A percentile compares a stretch with the other conserved stretches of the same genome.
These are phyloP conservation scores for Pocillopora meandrina DNA, from an alignment of 92 coral and sea anemone genomes.

Conservation along the genomic window DNA sequence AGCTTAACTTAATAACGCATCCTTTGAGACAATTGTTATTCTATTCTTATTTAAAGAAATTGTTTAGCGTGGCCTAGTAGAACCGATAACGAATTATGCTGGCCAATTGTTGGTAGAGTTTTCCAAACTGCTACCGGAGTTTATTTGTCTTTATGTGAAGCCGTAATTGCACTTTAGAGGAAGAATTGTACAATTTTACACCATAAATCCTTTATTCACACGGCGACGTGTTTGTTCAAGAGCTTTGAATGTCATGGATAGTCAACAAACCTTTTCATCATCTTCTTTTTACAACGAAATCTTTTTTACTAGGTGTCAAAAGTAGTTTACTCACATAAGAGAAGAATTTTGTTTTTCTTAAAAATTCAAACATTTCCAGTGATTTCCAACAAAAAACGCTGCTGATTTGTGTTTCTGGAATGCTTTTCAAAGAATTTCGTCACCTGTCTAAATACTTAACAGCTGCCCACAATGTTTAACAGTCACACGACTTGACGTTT, in stretches of 20 bases:
- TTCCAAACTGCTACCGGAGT: not conserved
- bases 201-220: not conserved
- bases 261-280: slow-evolving; percentile 6
- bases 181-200: not conserved
- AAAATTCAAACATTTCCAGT: not conserved
- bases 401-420: not conserved
- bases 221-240: not conserved
- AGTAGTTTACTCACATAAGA: not conserved
- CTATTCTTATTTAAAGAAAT: slow-evolving; percentile 3
- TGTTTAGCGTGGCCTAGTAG: not conserved
- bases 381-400: not conserved
- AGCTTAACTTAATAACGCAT: slow-evolving; percentile 1
- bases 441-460: slow-evolving; percentile 18
- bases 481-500: not conserved
- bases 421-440: not conserved
- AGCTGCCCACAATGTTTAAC: not conserved
- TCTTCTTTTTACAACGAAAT: not conserved
- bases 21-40: not conserved
- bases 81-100: not conserved
- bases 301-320: not conserved
- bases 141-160: slow-evolving; percentile 5
- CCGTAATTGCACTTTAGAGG: not conserved
- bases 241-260: not conserved
- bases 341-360: not conserved
- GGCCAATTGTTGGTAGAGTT: slow-evolving; percentile 12